Evolutionary conservation across 2,888 invertebrate species (phyloP), one percentile per base, ranked within the genome.

Genomic region (Pogonocherus hispidulus): DNA sequence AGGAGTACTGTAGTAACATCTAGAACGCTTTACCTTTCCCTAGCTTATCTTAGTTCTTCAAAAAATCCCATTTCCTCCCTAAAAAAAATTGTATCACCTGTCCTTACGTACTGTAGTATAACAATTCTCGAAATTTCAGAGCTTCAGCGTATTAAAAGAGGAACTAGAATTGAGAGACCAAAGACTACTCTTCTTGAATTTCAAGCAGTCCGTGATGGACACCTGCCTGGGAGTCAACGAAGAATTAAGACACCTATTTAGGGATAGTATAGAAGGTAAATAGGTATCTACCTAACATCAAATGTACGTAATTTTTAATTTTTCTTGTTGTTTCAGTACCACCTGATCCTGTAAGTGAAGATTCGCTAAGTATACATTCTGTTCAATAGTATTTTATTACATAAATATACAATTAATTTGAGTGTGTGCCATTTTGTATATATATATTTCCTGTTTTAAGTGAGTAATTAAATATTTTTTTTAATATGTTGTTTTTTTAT

Each of bases 141-240:
- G 88, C 76, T 81, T 91, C 20, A 84, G 87, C 69, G 85, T 87
- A 8, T 80, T 90, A 23, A 83, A 86, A 1, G 87, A 88, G 59
- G 90, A 91, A 78, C 79, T 91, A 18, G 77, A 79, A n/a, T 70
- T 87, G 8, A 80, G 87, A 22, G 82, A 87, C 2, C 89, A 89
- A 75, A 82, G 85, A 41, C 74, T 90, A 2, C 79, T 87, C 47
- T 88, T 88, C 70, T 86, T 87, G 86, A 89, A 90, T 71, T 84
- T 84, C 68, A 82, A 81, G 47, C 64, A 71, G 16, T 63, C 72
- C 23, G 78, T 84, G 6, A 81, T 86, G 84, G 85, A 85, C 72
- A 73, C 80, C 77, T 73, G 84, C 77, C 57, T 82, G 80, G 81
- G 81, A 18, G 73, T 83, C 8, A 79, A 82, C 72, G 70, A 73